These are phyloP conservation scores for Telmatochromis sp. DNA, from an alignment of 2,113 vertebrate species.

Conservation along the genomic window DNA sequence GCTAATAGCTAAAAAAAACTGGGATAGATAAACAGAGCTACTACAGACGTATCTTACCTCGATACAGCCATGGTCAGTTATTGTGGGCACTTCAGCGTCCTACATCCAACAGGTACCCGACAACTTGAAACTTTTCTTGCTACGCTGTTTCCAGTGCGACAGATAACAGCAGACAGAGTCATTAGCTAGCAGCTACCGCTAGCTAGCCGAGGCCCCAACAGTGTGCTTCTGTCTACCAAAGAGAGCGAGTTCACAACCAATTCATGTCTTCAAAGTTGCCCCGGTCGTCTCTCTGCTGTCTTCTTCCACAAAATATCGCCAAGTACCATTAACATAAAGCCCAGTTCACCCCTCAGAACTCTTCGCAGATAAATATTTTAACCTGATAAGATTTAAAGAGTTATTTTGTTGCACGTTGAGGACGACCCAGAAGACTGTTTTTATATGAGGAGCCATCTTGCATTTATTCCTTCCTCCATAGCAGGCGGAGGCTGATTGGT, in stretches of 20 bases:
- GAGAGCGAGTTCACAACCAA: conserved; percentile 23
- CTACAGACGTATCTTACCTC: conserved; percentile 44
- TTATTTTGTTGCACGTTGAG: conserved; percentile 78
- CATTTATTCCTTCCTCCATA: conserved; percentile 95
- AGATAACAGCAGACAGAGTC: neutral
- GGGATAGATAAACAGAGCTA: neutral
- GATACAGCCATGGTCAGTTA: conserved; percentile 67
- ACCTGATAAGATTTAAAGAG: conserved; percentile 69
- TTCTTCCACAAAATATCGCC: neutral
- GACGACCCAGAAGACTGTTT: conserved; percentile 83
- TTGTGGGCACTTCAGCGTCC: neutral
- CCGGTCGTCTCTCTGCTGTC: conserved; percentile 23
- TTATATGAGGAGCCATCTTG: conserved; percentile 99
- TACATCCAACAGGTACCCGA: conserved; percentile 35
- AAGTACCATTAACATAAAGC: conserved; percentile 13
- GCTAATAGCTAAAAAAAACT: neutral
- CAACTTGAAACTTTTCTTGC: neutral
- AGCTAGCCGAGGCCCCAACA: conserved; percentile 44
- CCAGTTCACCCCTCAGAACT: conserved; percentile 62
- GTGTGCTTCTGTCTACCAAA: neutral
- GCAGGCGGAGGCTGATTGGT: conserved; percentile 84
- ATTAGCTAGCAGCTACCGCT: conserved; percentile 45
- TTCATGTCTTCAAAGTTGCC: conserved; percentile 61
- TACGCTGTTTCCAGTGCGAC: neutral
- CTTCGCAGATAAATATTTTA: conserved; percentile 65